Conservation (phyloP, 1,140 invertebrate genomes). For the Cyclargus thomasi region DNA sequence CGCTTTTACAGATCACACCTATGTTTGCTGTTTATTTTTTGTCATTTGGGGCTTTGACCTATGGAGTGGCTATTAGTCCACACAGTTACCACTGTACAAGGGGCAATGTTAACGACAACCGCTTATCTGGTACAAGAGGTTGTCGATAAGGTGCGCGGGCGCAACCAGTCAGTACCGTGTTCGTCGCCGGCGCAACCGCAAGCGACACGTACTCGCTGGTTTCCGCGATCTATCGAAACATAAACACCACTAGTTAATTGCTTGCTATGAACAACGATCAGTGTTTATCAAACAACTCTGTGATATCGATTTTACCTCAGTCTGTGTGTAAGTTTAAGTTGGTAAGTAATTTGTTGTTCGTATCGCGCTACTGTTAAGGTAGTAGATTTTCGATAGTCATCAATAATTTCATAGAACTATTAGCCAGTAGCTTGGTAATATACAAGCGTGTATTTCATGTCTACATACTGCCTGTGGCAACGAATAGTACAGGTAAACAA, state of each 20-base stretch:
- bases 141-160: constrained; percentile 57
- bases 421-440: too few relatives aligned
- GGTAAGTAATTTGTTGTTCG: neutral
- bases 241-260: constrained; percentile 55
- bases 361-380: neutral
- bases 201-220: constrained; percentile 23
- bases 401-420: too few relatives aligned
- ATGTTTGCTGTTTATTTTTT: neutral
- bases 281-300: constrained; percentile 63
- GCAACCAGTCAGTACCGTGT: constrained; percentile 45
- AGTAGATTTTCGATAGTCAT: neutral
- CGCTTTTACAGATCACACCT: neutral
- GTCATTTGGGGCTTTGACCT: constrained; percentile 18
- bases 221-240: constrained; percentile 40
- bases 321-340: constrained; percentile 22
- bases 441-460: too few relatives aligned
- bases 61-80: constrained; percentile 7
- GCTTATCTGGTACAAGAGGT: constrained; percentile 58
- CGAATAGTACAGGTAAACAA: neutral
- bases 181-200: constrained; percentile 44
- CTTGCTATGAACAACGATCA: constrained; percentile 49
- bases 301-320: constrained; percentile 48
- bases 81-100: neutral
- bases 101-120: neutral
- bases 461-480: too few relatives aligned